These are phyloP conservation scores for Drosophila fuyamai DNA, from an alignment of 1,140 invertebrate genomes.

Conservation along the genomic window DNA sequence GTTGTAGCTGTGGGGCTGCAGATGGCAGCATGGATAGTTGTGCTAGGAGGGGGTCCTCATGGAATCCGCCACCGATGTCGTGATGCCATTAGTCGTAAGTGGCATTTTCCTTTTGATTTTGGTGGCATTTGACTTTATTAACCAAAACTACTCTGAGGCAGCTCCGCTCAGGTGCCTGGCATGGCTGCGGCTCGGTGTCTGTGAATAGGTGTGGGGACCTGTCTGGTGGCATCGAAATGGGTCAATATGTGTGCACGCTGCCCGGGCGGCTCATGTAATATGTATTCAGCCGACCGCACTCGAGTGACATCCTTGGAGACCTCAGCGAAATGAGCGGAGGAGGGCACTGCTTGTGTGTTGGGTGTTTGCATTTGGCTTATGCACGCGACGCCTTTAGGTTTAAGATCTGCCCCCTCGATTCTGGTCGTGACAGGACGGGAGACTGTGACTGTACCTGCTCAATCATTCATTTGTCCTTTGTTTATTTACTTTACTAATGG, in stretches of 20 bases:
- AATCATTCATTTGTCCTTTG: slow-evolving; percentile 77
- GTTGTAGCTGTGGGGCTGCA: neutral
- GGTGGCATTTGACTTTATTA: slow-evolving; percentile 82
- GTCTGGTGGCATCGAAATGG: slow-evolving; percentile 64
- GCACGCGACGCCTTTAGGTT: slow-evolving; percentile 44
- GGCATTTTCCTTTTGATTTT: slow-evolving; percentile 81
- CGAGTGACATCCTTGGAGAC: slow-evolving; percentile 69
- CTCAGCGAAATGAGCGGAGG: slow-evolving; percentile 15
- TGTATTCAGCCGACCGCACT: slow-evolving; percentile 56
- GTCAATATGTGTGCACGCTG: slow-evolving; percentile 57
- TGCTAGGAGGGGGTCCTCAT: slow-evolving; percentile 20
- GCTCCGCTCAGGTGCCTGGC: slow-evolving; percentile 28
- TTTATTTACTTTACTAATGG: slow-evolving; percentile 81
- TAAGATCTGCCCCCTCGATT: slow-evolving; percentile 33
- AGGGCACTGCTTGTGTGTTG: slow-evolving; percentile 6
- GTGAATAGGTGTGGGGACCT: slow-evolving; percentile 23
- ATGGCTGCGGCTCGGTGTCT: neutral
- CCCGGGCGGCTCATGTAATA: slow-evolving; percentile 67
- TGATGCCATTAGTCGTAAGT: slow-evolving; percentile 80
- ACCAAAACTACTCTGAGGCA: slow-evolving; percentile 52
- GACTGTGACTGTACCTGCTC: slow-evolving; percentile 36
- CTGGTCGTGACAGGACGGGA: slow-evolving; percentile 15
- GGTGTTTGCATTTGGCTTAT: slow-evolving; percentile 64
- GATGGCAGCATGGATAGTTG: slow-evolving; percentile 15
- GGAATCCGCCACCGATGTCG: slow-evolving; percentile 21